Conservation (phyloP, 2,113 vertebrate genomes). For the Phrynocephalus versicolor region DNA sequence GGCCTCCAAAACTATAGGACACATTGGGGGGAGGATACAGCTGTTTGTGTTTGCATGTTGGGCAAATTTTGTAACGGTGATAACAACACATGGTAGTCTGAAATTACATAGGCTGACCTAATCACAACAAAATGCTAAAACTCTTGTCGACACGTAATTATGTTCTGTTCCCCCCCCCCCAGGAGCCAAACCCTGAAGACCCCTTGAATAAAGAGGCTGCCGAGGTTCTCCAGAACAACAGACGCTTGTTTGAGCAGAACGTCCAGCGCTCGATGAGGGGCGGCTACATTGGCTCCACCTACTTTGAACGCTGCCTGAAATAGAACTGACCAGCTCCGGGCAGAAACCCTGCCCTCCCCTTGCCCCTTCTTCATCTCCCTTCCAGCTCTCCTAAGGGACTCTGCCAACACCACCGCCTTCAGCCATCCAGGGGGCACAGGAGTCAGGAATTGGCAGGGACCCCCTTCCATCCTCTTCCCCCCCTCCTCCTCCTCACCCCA, state of each 20-base stretch:
- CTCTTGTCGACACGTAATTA: background rate
- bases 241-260: conserved; percentile 92
- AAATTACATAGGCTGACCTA: background rate
- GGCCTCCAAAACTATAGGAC: background rate
- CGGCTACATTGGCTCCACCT: conserved; percentile 91
- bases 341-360: conserved; percentile 53
- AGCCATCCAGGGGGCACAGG: conserved; percentile 29
- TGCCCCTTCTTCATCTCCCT: conserved; percentile 47
- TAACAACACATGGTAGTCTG: background rate
- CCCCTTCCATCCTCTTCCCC: conserved; percentile 1
- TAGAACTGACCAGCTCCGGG: conserved; percentile 68
- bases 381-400: conserved; percentile 47
- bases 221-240: conserved; percentile 91
- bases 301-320: conserved; percentile 95
- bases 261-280: conserved; percentile 90
- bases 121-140: background rate
- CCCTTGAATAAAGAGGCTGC: conserved; percentile 93
- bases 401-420: conserved; percentile 44
- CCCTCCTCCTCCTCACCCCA: background rate
- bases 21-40: background rate
- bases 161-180: background rate
- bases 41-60: background rate
- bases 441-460: conserved; percentile 26
- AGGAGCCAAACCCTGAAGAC: conserved; percentile 94
- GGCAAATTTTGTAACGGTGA: background rate